A percentile compares a stretch with the other conserved stretches of the same genome.
Conservation (phyloP, 2,888 invertebrate genomes). For the Philhelius pedissequus region DNA sequence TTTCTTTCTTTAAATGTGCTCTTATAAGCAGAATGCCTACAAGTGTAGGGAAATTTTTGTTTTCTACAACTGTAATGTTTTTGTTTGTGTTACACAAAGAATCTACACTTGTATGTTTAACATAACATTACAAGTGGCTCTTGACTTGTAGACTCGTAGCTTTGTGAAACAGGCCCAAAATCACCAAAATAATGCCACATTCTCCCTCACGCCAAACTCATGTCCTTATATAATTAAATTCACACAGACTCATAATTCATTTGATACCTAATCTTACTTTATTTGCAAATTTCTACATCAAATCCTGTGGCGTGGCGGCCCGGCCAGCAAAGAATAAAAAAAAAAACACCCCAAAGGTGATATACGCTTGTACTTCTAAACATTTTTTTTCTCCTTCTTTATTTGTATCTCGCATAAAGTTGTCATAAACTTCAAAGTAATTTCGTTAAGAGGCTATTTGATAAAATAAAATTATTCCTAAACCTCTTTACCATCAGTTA, state of each 20-base stretch:
- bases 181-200: too few species aligned
- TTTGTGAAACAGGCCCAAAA: too few species aligned
- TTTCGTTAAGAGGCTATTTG: slow-evolving; percentile 55
- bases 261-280: too few species aligned
- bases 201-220: background rate
- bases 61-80: too few species aligned
- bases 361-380: background rate
- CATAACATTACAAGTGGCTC: too few species aligned
- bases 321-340: background rate
- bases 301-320: background rate
- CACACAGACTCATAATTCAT: background rate
- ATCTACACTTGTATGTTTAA: too few species aligned
- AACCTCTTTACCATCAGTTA: background rate
- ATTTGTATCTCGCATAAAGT: background rate
- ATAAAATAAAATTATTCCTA: slow-evolving; percentile 23
- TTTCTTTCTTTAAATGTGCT: too few species aligned
- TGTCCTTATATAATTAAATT: background rate
- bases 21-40: too few species aligned
- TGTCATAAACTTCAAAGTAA: slow-evolving; percentile 58
- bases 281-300: background rate
- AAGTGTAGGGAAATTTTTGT: too few species aligned
- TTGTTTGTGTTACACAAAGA: too few species aligned
- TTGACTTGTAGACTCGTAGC: too few species aligned
- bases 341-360: background rate
- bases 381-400: background rate